Evolutionary conservation across 2,888 invertebrate species (phyloP).

Genomic region (Eilema caniola): DNA sequence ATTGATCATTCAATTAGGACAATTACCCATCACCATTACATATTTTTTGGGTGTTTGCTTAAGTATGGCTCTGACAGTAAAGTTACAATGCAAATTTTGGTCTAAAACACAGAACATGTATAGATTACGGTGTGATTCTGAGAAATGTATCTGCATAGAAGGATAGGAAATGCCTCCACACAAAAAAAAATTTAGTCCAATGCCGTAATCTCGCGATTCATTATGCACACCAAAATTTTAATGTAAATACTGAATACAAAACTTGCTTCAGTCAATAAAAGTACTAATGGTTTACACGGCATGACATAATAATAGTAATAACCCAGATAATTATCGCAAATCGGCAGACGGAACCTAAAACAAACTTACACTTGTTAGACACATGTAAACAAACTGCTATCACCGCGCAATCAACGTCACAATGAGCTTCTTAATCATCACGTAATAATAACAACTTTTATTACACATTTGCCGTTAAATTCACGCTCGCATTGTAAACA

Average conservation of each 20-base stretch:
- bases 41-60: too few relatives aligned
- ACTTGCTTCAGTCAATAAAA: not conserved
- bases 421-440: slow-evolving; percentile 54
- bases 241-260: not conserved
- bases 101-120: too few relatives aligned
- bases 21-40: too few relatives aligned
- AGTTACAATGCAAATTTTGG: too few relatives aligned
- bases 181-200: too few relatives aligned
- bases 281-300: slow-evolving; percentile 9
- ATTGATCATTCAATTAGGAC: too few relatives aligned
- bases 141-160: too few relatives aligned
- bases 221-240: not conserved
- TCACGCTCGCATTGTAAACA: slow-evolving; percentile 74
- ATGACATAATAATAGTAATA: slow-evolving; percentile 31
- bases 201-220: not conserved
- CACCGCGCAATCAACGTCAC: slow-evolving; percentile 53
- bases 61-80: too few relatives aligned
- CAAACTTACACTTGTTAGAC: slow-evolving; percentile 4
- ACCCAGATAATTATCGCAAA: slow-evolving; percentile 32
- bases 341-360: slow-evolving; percentile 5
- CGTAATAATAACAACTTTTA: slow-evolving; percentile 71
- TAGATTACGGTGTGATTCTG: too few relatives aligned
- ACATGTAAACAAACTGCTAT: slow-evolving; percentile 51
- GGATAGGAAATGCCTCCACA: not conserved
- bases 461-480: slow-evolving; percentile 75